Base-by-base conservation (phyloP, 2,888 invertebrate species). In the Hedychridium roseum region DNA sequence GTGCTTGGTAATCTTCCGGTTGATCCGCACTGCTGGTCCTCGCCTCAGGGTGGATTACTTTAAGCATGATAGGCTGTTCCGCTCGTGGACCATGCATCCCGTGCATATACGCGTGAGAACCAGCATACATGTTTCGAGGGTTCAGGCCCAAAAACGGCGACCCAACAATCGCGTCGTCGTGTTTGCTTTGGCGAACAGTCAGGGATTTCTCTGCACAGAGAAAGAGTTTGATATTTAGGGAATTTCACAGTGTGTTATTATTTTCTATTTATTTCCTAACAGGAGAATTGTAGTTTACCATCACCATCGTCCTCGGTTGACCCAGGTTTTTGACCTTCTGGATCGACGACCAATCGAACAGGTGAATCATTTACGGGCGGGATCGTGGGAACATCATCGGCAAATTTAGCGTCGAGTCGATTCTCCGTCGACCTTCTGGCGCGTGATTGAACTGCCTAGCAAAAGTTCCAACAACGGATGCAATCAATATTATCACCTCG, bases 351-450 rank as follows among this genome's bases (percentile, higher is more conserved):
- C 30, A 39, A 12, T 16, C 18, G 27, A 4, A 5, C 9, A 3
- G n/a, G n/a, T 17, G 41, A 9, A 1, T 17, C 12, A 7, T 31
- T 47, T 61, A 68, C 6, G 66, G 69, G 5, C 66, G 64, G 11
- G 52, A 62, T 42, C 72, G 53, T 2, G 66, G 68, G 66, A 63
- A 70, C 39, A 59, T 31, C 54, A 56, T 17, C 11, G 21, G 43
- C 31, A 3, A 1, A 5, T 45, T 47, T 31, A 59, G 17, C 2
- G 59, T 38, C 26, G 30, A 32, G 2, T 30, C 39, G 26, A 21
- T 18, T 17, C 32, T 31, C 26, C 5, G 5, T n/a, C 2, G 64
- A 58, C 21, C 62, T 46, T 21, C 35, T 54, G 3, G 5, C 5
- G n/a, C 50, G 43, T 16, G 11, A 26, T 32, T 52, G 51, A 50